Percentiles rank a stretch among this genome's conserved stretches.
These are phyloP conservation scores for Acronicta aceris DNA, from an alignment of 2,888 invertebrate genomes.

Conservation along the genomic window DNA sequence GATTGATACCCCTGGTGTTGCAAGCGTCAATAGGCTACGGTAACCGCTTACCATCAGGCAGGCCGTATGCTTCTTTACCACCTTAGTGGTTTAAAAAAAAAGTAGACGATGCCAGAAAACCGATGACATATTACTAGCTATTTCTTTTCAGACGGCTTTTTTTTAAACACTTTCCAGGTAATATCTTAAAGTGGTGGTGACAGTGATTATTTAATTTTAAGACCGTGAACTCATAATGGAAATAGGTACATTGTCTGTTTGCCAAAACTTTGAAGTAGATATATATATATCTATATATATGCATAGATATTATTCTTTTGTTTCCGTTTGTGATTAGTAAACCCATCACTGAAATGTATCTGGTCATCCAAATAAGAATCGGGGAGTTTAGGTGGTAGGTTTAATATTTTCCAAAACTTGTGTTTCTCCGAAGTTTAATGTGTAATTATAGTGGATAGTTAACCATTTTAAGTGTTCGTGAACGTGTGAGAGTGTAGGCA, in stretches of 20 bases:
- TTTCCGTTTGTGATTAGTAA: constrained; percentile 33
- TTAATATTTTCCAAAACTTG: no score
- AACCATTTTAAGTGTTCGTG: no score
- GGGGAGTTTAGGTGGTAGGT: no score
- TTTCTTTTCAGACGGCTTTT: neutral
- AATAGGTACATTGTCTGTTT: neutral
- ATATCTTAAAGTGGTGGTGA: constrained; percentile 12
- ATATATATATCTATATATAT: no score
- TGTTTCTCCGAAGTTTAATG: no score
- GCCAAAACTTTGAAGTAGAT: constrained; percentile 27
- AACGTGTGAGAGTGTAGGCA: no score
- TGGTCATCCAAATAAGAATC: constrained; percentile 10
- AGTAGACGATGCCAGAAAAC: neutral
- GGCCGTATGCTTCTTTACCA: no score
- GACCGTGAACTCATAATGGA: constrained; percentile 33
- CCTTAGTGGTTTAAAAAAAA: no score
- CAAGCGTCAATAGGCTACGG: no score
- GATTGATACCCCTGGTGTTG: no score
- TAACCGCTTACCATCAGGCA: no score
- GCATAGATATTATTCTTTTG: constrained; percentile 10
- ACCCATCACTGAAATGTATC: constrained; percentile 28
- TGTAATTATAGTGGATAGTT: no score
- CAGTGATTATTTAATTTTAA: constrained; percentile 25
- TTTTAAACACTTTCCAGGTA: neutral
- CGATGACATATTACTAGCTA: neutral